Base-by-base conservation (phyloP, 30 jellyfish, hydroid and myxozoan species). In the Mastigias papua region DNA sequence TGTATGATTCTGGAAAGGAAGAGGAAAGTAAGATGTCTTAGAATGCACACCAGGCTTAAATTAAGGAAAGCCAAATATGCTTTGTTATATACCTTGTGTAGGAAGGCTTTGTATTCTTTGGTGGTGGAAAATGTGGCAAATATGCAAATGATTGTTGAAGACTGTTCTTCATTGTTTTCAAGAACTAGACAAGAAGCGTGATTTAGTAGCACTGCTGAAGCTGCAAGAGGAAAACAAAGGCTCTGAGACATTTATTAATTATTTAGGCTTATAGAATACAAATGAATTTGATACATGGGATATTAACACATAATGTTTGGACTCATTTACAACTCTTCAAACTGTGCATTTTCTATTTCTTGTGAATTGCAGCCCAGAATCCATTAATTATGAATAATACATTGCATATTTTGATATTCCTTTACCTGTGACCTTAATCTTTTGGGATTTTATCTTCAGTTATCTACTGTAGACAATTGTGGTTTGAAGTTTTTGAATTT, bases 101-200 rank as follows among this genome's bases (percentile, higher is more conserved):
- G 0, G 88, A 85, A 9, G 94, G 88, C 78, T 85, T 85, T 25
- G 71, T 58, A 58, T 63, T 60, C 78, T 73, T 85, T 42, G 88
- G 66, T 28, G 94, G 94, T 65, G 94, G 94, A 64, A 73, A 73
- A 22, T 80, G 62, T 0, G 94, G 94, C 29, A 85, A 30, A 42
- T 85, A 85, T 20, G 87, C 48, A 58, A 22, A 58, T 11, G 87
- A 10, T 6, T 85, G 69, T 26, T 78, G 50, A 0, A 77, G 17
- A 29, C 57, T 11, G 67, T 77, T 77, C 5, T n/a, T 42, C 74
- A 63, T 63, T 17, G 37, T 63, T n/a, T 25, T n/a, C 42, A 17
- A 10, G 1, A 25, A 21, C 3, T 54, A 46, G 2, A 54, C 67
- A 11, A 5, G 13, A 42, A 19, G 67, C 67, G 25, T 2, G 17